phyloP scores from a whole-genome alignment of 2,113 vertebrate genomes.

The Scartelaos histophorus region DNA sequence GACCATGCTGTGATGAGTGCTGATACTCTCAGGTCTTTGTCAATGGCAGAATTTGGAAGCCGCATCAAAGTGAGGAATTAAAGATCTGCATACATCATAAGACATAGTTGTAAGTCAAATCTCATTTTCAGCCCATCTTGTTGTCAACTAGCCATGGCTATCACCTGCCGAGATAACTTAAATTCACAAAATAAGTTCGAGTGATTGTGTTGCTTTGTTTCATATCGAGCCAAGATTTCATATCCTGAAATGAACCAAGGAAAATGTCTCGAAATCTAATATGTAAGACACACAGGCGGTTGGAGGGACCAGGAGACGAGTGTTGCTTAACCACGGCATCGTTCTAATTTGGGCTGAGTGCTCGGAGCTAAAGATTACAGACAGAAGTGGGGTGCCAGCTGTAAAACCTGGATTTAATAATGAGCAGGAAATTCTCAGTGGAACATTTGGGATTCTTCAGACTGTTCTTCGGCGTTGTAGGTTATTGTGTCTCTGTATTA shows the following conservation, averaged over 20 bases:
- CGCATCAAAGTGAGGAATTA: conserved; percentile 22
- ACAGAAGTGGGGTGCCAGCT: conserved; percentile 44
- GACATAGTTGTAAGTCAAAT: conserved; percentile 11
- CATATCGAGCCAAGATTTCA: conserved; percentile 38
- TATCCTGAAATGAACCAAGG: conserved; percentile 35
- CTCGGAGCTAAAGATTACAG: conserved; percentile 25
- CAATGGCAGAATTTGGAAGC: conserved; percentile 21
- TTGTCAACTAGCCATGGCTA: conserved; percentile 35
- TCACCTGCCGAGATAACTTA: conserved; percentile 42
- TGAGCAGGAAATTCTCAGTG: conserved; percentile 59
- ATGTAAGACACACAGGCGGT: conserved; percentile 10
- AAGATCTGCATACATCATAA: conserved; percentile 29
- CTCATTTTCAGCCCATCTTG: conserved; percentile 36
- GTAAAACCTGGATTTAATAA: conserved; percentile 65
- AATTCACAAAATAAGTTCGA: conserved; percentile 19
- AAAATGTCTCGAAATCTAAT: conserved; percentile 35
- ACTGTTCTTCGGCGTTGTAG: conserved; percentile 45
- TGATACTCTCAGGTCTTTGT: conserved; percentile 7
- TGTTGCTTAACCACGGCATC: conserved; percentile 26
- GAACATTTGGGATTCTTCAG: conserved; percentile 55
- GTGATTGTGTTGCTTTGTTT: conserved; percentile 22
- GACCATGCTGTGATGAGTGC: conserved; percentile 23
- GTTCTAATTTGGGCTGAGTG: conserved; percentile 39
- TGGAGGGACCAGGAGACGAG: conserved; percentile 18
- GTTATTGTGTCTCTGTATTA: conserved; percentile 7